Evolutionary conservation across 2,888 invertebrate genomes (phyloP).

Genomic region (Hypolimnas misippus): DNA sequence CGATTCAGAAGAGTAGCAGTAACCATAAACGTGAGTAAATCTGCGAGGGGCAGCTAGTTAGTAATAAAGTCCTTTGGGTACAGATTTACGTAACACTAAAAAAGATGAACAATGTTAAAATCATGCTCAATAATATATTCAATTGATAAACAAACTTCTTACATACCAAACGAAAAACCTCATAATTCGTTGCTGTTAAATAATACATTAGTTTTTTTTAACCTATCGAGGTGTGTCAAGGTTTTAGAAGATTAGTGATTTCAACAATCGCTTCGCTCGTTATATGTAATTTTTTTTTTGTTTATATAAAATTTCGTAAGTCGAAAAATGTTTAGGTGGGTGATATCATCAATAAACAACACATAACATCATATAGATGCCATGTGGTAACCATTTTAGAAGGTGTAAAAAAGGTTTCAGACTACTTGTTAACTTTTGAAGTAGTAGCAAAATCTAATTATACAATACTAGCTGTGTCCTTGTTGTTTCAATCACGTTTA

Average conservation of each 20-base stretch:
- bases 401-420: background rate
- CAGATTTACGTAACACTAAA: too few relatives aligned
- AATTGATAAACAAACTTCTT: background rate
- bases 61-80: too few relatives aligned
- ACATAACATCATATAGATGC: background rate
- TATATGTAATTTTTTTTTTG: conserved; percentile 31
- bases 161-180: background rate
- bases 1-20: too few relatives aligned
- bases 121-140: conserved; percentile 38
- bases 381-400: background rate
- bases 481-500: too few relatives aligned
- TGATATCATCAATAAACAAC: conserved; percentile 22
- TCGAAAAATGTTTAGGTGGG: conserved; percentile 1
- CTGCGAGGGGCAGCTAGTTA: too few relatives aligned
- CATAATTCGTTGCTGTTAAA: background rate
- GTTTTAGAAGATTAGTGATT: conserved; percentile 50
- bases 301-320: conserved; percentile 18
- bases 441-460: background rate
- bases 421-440: background rate
- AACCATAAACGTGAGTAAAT: too few relatives aligned
- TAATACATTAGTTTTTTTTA: conserved; percentile 43
- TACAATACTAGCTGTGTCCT: too few relatives aligned
- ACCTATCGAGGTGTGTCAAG: conserved; percentile 60
- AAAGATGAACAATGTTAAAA: too few relatives aligned
- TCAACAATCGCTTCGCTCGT: conserved; percentile 50